Percentiles rank a stretch among this genome's conserved stretches.
Evolutionary conservation across 2,888 invertebrate genomes (phyloP).

Genomic region (Sycophila texana): DNA sequence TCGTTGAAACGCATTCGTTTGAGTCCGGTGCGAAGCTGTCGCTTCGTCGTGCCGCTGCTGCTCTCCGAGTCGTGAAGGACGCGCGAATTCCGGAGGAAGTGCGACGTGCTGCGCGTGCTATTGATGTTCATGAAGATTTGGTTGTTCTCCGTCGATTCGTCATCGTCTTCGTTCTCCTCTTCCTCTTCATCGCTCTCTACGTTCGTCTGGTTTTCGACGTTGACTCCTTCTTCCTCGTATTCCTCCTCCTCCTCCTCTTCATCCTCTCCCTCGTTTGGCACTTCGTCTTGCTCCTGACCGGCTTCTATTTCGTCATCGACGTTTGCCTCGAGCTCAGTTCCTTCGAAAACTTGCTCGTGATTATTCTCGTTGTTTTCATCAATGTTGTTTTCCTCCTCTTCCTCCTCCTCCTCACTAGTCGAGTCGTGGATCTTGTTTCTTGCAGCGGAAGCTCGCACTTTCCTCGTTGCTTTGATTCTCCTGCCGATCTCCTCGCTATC

Average conservation of each 20-base stretch:
- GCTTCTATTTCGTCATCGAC: constrained; percentile 5
- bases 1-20: constrained; percentile 73
- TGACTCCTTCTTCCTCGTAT: constrained; percentile 67
- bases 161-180: constrained; percentile 11
- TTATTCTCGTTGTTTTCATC: not conserved
- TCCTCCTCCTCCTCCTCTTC: constrained; percentile 2
- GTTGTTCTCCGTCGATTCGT: constrained; percentile 53
- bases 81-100: constrained; percentile 23
- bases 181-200: not conserved
- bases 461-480: constrained; percentile 3
- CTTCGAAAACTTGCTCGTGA: not conserved
- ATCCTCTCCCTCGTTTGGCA: not conserved
- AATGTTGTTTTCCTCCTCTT: too few relatives aligned
- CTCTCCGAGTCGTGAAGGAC: constrained; percentile 48
- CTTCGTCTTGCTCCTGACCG: not conserved
- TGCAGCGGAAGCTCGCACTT: not conserved
- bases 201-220: not conserved
- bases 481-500: not conserved
- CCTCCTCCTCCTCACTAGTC: constrained; percentile 35
- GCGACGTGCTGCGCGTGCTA: not conserved
- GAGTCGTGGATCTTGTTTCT: constrained; percentile 29
- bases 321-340: constrained; percentile 56
- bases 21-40: constrained; percentile 46
- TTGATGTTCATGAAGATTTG: constrained; percentile 20
- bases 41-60: constrained; percentile 10